Evolutionary conservation across 2,113 vertebrate genomes (phyloP), one percentile per base, ranked within the genome.

Genomic region (Oenanthe melanoleuca): DNA sequence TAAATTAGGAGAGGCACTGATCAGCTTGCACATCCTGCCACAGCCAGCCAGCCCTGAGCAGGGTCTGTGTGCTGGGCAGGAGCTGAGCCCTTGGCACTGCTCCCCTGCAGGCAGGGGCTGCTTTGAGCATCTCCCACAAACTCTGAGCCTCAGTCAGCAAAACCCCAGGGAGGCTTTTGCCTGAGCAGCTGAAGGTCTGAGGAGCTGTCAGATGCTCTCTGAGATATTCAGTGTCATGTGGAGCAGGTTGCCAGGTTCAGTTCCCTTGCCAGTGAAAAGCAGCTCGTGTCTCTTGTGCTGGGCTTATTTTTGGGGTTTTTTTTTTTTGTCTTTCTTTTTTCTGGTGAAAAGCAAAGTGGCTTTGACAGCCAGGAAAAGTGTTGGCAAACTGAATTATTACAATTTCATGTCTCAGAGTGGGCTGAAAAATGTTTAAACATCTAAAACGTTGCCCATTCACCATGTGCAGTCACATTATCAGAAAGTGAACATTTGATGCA

Each of bases 201-300:
- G 78, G 63, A 83, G 1, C 57, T 79, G 73, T 71, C 92, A 88
- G 89, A n/a, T 84, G 61, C 61, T 73, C 69, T 92, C 84, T 65
- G 75, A 91, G 93, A 81, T 31, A 16, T 4, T 86, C 74, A 8
- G 9, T n/a, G 44, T 55, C 93, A 38, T 2, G 1, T 60, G 81
- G 59, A 88, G 66, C 73, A 93, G 74, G 71, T 80, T 94, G 83
- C 83, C 96, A 91, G 56, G 20, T 93, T 84, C 57, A 23, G n/a
- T 95, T 89, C 38, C 55, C 52, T 65, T 78, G 88, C 78, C 86
- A 47, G 60, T 73, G 71, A 67, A 93, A 88, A 67, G 74, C 15
- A 74, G 77, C 81, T 90, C 53, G 0, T 77, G 49, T 85, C 91
- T 86, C 28, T 92, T 67, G 17, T 79, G 45, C 45, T 82, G n/a